A percentile compares a stretch with the other conserved stretches of the same genome.
Conservation (phyloP, 2,797 vertebrate genomes). For the Danio tinwini region DNA sequence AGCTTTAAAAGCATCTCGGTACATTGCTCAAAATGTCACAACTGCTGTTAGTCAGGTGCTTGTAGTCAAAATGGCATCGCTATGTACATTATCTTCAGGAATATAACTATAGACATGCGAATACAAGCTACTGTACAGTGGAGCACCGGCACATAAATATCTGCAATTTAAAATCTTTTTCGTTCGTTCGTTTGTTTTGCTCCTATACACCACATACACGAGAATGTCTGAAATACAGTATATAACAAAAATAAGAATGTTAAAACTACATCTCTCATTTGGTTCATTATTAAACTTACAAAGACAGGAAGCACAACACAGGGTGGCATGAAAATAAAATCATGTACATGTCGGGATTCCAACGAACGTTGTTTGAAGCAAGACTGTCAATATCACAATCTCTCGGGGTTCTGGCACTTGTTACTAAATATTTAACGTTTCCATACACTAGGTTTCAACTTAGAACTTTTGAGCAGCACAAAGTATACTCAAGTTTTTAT, state of each 20-base stretch:
- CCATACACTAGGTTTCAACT: conserved; percentile 6
- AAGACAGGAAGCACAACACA: conserved; percentile 56
- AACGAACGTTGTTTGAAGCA: conserved; percentile 18
- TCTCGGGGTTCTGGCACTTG: conserved; percentile 30
- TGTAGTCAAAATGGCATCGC: conserved; percentile 73
- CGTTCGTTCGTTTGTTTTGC: conserved; percentile 59
- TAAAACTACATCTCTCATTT: conserved; percentile 61
- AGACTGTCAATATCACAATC: background rate
- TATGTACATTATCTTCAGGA: conserved; percentile 78
- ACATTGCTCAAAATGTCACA: conserved; percentile 74
- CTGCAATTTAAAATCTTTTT: conserved; percentile 70
- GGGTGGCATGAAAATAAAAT: conserved; percentile 21
- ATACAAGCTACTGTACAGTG: conserved; percentile 77
- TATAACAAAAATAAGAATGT: conserved; percentile 64
- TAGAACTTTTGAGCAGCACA: background rate
- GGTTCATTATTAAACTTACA: conserved; percentile 51
- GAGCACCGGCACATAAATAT: conserved; percentile 75
- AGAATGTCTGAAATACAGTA: conserved; percentile 70
- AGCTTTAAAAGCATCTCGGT: conserved; percentile 66
- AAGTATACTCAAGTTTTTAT: too few species aligned
- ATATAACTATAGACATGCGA: conserved; percentile 79
- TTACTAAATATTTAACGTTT: background rate
- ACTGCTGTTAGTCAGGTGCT: conserved; percentile 77
- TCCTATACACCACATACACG: conserved; percentile 75
- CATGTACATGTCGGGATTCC: conserved; percentile 34